Evolutionary conservation across 2,888 invertebrate species (phyloP), one percentile per base, ranked within the genome.

Genomic region (Penaeus monodon): DNA sequence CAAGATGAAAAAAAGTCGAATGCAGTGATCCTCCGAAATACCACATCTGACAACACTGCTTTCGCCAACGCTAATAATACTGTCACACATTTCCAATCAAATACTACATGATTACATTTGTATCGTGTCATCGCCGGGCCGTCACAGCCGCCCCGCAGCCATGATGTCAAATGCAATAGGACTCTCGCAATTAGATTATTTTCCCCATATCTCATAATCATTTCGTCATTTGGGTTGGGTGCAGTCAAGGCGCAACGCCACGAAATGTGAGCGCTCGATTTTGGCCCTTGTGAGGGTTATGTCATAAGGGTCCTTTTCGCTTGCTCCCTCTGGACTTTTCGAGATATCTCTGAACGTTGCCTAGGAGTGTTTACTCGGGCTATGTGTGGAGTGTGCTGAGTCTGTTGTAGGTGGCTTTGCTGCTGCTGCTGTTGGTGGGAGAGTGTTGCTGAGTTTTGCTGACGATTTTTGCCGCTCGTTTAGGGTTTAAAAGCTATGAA

Each of bases 191-290:
- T 77, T 77, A 20, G 27, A 77, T 77, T 77, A 77, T 77, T 77
- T 77, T 77, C 77, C 77, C n/a, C 49, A 77, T 77, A 77, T 77
- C 77, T 77, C 77, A 77, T 77, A n/a, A 77, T 29, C 57, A 63
- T 57, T 77, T 77, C 77, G 57, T 77, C 57, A 77, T 57, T 77
- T 77, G 63, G 29, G n/a, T 27, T 27, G 49, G 57, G 57, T 44
- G 77, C 44, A n/a, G n/a, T 24, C 27, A 3, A n/a, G 77, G 24
- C 57, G 22, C 17, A 57, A 17, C 27, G 57, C 2, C 63, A 27
- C 20, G n/a, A 14, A 24, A 22, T 57, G n/a, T 8, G 57, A 49
- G 27, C 57, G 57, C 29, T 49, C 1, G 29, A 29, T 22, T 49
- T 77, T n/a, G 14, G 27, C 57, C 17, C 57, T n/a, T 24, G 44